Evolutionary conservation across 1,140 invertebrate species (phyloP).

Genomic region (Drosophila ficusphila): DNA sequence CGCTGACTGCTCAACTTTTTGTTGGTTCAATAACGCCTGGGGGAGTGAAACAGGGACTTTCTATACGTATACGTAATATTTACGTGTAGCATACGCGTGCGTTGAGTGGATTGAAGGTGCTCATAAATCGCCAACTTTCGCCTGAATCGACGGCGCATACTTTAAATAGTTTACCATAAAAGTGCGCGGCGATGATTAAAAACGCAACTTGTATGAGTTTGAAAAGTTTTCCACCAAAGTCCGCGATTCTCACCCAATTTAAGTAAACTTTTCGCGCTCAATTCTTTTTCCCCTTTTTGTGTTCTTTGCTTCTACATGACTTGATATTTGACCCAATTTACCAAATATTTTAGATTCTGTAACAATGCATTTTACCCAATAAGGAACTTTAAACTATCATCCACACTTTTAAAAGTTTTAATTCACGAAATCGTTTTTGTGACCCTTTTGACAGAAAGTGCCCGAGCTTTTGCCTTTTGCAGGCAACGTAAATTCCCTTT

Average conservation of each 20-base stretch:
- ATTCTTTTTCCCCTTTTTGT: background rate
- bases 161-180: slow-evolving; percentile 39
- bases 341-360: too few relatives aligned
- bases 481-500: background rate
- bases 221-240: slow-evolving; percentile 23
- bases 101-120: slow-evolving; percentile 5
- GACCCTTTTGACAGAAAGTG: background rate
- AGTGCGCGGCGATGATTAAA: slow-evolving; percentile 45
- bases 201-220: slow-evolving; percentile 49
- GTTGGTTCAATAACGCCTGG: slow-evolving; percentile 57
- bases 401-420: background rate
- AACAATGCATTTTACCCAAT: too few relatives aligned
- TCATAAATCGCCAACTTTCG: slow-evolving; percentile 60
- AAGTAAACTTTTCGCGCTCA: background rate
- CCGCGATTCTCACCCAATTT: background rate
- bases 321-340: background rate
- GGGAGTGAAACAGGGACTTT: background rate
- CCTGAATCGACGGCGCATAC: slow-evolving; percentile 31
- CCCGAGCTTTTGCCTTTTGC: background rate
- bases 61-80: slow-evolving; percentile 19
- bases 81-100: background rate
- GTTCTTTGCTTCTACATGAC: too few relatives aligned
- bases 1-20: slow-evolving; percentile 39
- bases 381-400: too few relatives aligned
- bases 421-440: background rate